These are phyloP conservation scores for Thecocarcelia acutangulata DNA, from an alignment of 2,888 invertebrate genomes.

Conservation along the genomic window DNA sequence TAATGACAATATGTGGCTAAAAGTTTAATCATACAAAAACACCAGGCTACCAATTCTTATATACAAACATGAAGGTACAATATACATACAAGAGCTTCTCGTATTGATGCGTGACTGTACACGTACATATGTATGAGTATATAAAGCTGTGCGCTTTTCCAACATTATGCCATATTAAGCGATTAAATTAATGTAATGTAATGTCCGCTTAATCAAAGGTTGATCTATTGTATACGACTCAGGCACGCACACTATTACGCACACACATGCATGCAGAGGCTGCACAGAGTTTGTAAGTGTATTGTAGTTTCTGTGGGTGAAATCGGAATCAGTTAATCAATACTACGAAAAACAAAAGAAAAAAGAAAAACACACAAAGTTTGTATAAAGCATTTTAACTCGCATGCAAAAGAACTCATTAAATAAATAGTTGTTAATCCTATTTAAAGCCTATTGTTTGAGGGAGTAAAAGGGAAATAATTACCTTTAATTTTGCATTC, in stretches of 20 bases:
- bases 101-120: not conserved
- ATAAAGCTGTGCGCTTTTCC: slow-evolving; percentile 57
- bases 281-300: not conserved
- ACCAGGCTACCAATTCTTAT: slow-evolving; percentile 20
- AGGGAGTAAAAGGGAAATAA: slow-evolving; percentile 20
- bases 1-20: slow-evolving; percentile 62
- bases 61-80: not conserved
- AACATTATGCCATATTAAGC: slow-evolving; percentile 73
- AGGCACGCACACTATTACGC: not conserved
- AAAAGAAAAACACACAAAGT: slow-evolving; percentile 28
- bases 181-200: slow-evolving; percentile 73
- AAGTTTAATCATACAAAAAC: slow-evolving; percentile 51
- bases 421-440: slow-evolving; percentile 57
- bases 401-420: slow-evolving; percentile 32
- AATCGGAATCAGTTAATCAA: slow-evolving; percentile 43
- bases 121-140: slow-evolving; percentile 59
- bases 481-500: slow-evolving; percentile 28
- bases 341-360: slow-evolving; percentile 14
- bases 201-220: slow-evolving; percentile 64
- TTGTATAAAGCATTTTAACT: slow-evolving; percentile 40
- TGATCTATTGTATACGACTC: slow-evolving; percentile 52
- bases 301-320: not conserved
- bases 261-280: not conserved
- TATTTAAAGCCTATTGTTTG: slow-evolving; percentile 42
- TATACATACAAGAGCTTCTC: not conserved